These are phyloP conservation scores for Hippopotamyrus pictus DNA, from an alignment of 2,797 vertebrate species.

Conservation along the genomic window DNA sequence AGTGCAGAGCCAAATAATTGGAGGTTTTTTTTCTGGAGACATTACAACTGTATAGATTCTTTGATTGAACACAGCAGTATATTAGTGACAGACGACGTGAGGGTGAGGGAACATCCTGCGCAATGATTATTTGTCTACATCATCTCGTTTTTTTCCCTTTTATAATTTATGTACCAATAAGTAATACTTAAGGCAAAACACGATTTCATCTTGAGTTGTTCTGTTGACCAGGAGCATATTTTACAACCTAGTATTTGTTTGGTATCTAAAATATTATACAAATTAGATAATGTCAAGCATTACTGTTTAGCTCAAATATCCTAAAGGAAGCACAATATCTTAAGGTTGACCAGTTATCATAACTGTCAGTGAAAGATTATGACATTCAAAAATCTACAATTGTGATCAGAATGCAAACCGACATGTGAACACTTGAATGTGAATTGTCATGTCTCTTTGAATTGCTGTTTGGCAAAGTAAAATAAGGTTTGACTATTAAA, in stretches of 20 bases:
- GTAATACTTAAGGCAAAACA: slow-evolving; percentile 27
- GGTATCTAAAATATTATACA: slow-evolving; percentile 48
- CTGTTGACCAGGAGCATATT: slow-evolving; percentile 66
- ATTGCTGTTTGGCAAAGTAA: not conserved
- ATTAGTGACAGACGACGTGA: not conserved
- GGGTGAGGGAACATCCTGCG: not conserved
- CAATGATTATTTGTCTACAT: slow-evolving; percentile 15
- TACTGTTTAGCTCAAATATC: slow-evolving; percentile 44
- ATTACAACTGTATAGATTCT: not conserved
- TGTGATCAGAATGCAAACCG: not conserved
- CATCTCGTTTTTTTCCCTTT: slow-evolving; percentile 2
- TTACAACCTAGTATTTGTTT: slow-evolving; percentile 56
- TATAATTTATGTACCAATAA: not conserved
- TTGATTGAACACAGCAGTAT: not conserved
- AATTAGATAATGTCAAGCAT: slow-evolving; percentile 48
- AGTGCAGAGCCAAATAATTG: not conserved
- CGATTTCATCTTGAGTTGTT: slow-evolving; percentile 44
- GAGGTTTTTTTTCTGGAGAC: not conserved
- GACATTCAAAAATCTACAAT: not conserved
- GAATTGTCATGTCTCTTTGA: not conserved
- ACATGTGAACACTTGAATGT: not conserved
- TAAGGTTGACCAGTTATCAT: not conserved
- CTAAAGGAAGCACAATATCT: slow-evolving; percentile 23
- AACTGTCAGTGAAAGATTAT: not conserved
- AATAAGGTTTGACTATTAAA: not conserved